Conservation (phyloP, 2,113 vertebrate species). For the Tringa solitaria region DNA sequence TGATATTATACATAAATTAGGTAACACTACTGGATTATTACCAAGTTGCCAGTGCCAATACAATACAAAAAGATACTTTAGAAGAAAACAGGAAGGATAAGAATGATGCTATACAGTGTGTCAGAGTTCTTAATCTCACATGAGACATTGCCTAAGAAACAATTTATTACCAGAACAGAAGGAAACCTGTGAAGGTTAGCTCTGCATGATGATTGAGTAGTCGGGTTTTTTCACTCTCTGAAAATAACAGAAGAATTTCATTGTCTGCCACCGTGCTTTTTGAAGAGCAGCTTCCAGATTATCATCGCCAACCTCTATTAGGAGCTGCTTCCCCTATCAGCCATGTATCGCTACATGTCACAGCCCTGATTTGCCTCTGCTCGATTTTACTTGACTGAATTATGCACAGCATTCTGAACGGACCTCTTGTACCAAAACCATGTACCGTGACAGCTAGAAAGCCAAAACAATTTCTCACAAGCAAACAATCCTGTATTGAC, state of each 20-base stretch:
- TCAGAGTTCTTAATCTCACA: not conserved
- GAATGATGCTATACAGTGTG: not conserved
- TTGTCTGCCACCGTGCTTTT: not conserved
- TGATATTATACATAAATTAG: not conserved
- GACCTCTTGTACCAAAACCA: not conserved
- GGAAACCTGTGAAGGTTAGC: not conserved
- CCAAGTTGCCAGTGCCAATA: not conserved
- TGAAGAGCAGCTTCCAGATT: conserved; percentile 16
- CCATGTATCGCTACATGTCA: not conserved
- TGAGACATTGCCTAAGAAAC: not conserved
- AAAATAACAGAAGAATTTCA: not conserved
- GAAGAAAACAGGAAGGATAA: not conserved
- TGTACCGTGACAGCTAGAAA: not conserved
- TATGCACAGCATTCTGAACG: not conserved
- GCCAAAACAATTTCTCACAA: not conserved
- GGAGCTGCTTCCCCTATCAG: not conserved
- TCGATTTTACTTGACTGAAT: not conserved
- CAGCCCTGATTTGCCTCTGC: not conserved
- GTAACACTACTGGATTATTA: not conserved
- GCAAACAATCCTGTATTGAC: not conserved
- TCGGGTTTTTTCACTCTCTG: not conserved
- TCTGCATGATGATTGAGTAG: not conserved
- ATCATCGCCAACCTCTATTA: not conserved
- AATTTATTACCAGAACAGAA: not conserved
- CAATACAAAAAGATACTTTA: not conserved